Evolutionary conservation across 2,113 vertebrate genomes (phyloP).

Genomic region (Eurystomus gularis): DNA sequence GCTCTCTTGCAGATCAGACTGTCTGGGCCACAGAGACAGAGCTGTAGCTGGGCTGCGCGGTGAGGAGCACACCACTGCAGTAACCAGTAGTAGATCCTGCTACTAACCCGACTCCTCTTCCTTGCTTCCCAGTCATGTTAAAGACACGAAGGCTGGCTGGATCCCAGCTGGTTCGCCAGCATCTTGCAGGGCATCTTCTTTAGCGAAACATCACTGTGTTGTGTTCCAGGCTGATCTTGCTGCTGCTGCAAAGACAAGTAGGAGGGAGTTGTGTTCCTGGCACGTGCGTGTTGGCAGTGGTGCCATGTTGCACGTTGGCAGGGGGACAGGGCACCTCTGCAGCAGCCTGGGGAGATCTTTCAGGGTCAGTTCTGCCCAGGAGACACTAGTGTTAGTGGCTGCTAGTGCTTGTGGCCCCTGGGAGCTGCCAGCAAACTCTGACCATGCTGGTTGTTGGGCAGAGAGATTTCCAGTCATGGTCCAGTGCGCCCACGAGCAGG

Average conservation of each 20-base stretch:
- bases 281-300: background rate
- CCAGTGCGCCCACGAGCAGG: background rate
- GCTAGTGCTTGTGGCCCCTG: background rate
- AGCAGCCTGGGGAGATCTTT: background rate
- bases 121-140: background rate
- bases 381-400: background rate
- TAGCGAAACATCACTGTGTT: rapidly evolving
- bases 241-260: background rate
- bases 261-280: background rate
- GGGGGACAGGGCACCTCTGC: background rate
- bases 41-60: no score
- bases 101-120: background rate
- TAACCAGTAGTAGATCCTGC: background rate
- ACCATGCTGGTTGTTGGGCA: background rate
- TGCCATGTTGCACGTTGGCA: background rate
- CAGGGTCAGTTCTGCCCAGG: background rate
- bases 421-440: background rate
- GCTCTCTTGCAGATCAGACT: background rate
- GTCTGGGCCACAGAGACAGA: background rate
- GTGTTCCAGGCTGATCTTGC: background rate
- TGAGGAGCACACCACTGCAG: background rate
- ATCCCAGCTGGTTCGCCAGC: background rate
- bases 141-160: background rate
- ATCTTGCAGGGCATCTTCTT: background rate
- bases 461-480: background rate